Evolutionary conservation across 1,140 invertebrate genomes (phyloP), one percentile per base, ranked within the genome.

Genomic region (Anoplophora glabripennis): DNA sequence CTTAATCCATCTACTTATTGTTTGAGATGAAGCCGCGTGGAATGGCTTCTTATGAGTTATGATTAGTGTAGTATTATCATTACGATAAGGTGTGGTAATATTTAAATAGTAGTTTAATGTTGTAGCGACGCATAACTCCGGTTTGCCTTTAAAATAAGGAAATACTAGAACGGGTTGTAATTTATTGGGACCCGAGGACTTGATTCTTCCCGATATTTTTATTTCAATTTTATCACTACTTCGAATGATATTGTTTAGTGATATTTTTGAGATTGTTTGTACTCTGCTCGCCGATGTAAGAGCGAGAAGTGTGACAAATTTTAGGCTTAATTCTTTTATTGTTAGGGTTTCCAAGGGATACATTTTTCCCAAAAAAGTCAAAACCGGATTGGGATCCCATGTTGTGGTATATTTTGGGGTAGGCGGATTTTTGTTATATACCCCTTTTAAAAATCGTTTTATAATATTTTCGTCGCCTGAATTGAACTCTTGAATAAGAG

Each of bases 381-480:
- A 44, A n/a, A 44, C 14, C 10, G 41, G 41, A n/a, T 44, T 17
- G 9, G 41, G 41, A 44, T 9, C 18, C 41, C 41, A 44, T 15
- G 41, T 44, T n/a, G 41, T n/a, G n/a, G n/a, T 11, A 44, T 44
- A 44, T 14, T 44, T 44, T 0, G 41, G 41, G 7, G 7, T 37
- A 8, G 7, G 36, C n/a, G 36, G 36, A 37, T n/a, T 7, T 8
- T 8, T 37, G 7, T 37, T 37, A n/a, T 7, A 37, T 37, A 37
- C 36, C n/a, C 36, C n/a, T 37, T 37, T 37, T 37, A n/a, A 37
- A 37, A 37, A 44, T 44, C 41, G 41, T 44, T 44, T 44, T 9
- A 44, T 44, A 15, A 44, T n/a, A n/a, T 12, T 44, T n/a, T 44
- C 14, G 9, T 44, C 41, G 18, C 41, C 8, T 44, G 14, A 4